Conservation (phyloP, 2,888 invertebrate species). For the Antheraea yamamai region DNA sequence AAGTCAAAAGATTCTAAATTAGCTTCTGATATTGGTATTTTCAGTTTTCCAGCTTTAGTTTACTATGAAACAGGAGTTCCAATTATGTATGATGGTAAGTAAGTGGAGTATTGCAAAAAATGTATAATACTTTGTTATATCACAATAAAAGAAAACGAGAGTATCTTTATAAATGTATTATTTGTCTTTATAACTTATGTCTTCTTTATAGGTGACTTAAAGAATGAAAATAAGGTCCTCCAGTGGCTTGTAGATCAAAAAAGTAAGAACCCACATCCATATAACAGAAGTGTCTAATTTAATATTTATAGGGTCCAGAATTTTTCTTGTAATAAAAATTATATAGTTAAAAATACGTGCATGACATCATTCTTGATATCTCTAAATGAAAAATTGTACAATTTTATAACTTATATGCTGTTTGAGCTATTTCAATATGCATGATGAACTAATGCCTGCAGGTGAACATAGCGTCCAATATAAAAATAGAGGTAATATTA, state of each 20-base stretch:
- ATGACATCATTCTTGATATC: slow-evolving; percentile 78
- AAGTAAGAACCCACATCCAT: slow-evolving; percentile 92
- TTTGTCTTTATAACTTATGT: slow-evolving; percentile 42
- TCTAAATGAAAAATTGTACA: slow-evolving; percentile 41
- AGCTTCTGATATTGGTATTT: slow-evolving; percentile 95
- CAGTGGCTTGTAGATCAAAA: slow-evolving; percentile 97
- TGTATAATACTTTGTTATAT: background rate
- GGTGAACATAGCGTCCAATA: slow-evolving; percentile 80
- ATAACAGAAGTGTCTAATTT: slow-evolving; percentile 58
- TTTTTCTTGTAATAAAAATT: slow-evolving; percentile 46
- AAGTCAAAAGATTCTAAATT: slow-evolving; percentile 95
- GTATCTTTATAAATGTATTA: slow-evolving; percentile 8
- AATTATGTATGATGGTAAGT: slow-evolving; percentile 98
- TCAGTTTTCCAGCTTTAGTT: slow-evolving; percentile 94
- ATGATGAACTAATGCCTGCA: slow-evolving; percentile 84
- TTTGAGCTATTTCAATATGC: slow-evolving; percentile 83
- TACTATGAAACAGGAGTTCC: slow-evolving; percentile 97
- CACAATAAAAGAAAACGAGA: background rate
- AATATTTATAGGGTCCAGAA: slow-evolving; percentile 42
- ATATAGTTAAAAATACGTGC: slow-evolving; percentile 65
- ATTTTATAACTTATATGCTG: slow-evolving; percentile 75
- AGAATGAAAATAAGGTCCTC: slow-evolving; percentile 96
- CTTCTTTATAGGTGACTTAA: slow-evolving; percentile 93
- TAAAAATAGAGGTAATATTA: slow-evolving; percentile 74
- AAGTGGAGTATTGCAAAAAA: slow-evolving; percentile 62